phyloP scores from a whole-genome alignment of 2,113 vertebrate species.

The Ploceus nigricollis region DNA sequence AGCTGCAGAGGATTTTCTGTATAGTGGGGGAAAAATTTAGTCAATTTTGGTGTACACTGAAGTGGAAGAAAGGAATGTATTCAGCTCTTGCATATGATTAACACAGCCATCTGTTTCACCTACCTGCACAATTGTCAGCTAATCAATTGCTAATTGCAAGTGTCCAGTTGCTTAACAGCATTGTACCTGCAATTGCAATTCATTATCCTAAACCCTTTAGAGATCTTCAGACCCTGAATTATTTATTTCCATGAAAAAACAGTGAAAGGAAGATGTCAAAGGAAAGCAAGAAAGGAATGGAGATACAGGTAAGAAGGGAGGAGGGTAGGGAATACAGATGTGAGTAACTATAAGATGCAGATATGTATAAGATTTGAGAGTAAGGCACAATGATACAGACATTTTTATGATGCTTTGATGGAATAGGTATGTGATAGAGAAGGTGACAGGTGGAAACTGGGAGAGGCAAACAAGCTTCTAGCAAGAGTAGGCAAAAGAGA shows the following conservation, averaged over 20 bases:
- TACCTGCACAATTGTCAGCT: slow-evolving; percentile 24
- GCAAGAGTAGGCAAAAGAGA: background rate
- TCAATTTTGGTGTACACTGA: background rate
- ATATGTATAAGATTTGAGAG: background rate
- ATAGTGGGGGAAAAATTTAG: background rate
- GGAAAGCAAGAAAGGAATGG: background rate
- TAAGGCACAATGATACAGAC: background rate
- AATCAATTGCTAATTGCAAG: slow-evolving; percentile 49
- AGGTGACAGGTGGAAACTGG: background rate
- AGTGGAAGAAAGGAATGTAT: background rate
- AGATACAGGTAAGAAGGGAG: background rate
- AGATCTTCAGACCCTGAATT: background rate
- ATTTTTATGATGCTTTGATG: background rate
- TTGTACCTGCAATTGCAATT: background rate
- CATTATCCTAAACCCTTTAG: background rate
- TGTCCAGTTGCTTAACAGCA: background rate
- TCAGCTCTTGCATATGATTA: slow-evolving; percentile 6
- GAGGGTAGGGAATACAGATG: background rate
- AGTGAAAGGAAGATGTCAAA: background rate
- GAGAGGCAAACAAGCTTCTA: background rate
- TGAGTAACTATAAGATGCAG: background rate
- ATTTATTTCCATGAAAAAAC: background rate
- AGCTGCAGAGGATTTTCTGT: background rate
- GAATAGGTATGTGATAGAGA: background rate
- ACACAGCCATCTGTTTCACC: slow-evolving; percentile 17